phyloP scores from a whole-genome alignment of 2,797 vertebrate genomes.

The Oophaga sylvatica region DNA sequence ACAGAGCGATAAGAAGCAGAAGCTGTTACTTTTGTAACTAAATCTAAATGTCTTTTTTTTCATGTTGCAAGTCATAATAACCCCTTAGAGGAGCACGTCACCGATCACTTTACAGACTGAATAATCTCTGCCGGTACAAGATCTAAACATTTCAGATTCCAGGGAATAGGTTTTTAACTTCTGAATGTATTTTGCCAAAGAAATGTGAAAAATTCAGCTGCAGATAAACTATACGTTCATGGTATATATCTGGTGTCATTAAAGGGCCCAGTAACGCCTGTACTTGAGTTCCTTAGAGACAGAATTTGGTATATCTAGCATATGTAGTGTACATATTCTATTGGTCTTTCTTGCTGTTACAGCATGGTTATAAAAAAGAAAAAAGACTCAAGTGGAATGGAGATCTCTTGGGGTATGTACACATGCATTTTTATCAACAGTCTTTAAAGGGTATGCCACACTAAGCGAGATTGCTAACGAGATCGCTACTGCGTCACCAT shows the following conservation, averaged over 20 bases:
- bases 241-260: background rate
- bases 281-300: background rate
- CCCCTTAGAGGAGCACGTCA: constrained; percentile 57
- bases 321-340: background rate
- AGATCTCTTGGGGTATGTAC: too few relatives aligned
- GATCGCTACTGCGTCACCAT: too few relatives aligned
- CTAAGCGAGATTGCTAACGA: too few relatives aligned
- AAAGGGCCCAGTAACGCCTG: background rate
- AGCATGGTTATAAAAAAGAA: too few relatives aligned
- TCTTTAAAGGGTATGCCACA: too few relatives aligned
- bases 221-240: background rate
- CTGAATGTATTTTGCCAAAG: constrained; percentile 21
- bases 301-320: background rate
- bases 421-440: too few relatives aligned
- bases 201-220: background rate
- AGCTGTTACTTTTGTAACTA: constrained; percentile 66
- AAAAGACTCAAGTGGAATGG: too few relatives aligned
- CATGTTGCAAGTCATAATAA: constrained; percentile 57
- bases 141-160: constrained; percentile 44
- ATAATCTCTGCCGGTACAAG: constrained; percentile 45
- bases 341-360: background rate
- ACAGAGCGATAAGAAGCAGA: constrained; percentile 65
- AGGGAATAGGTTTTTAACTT: constrained; percentile 20
- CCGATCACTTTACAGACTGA: constrained; percentile 50
- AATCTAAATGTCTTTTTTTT: constrained; percentile 63